A percentile compares a stretch with the other conserved stretches of the same genome.
Evolutionary conservation across 2,888 invertebrate genomes (phyloP).

Genomic region (Thumatha senex): DNA sequence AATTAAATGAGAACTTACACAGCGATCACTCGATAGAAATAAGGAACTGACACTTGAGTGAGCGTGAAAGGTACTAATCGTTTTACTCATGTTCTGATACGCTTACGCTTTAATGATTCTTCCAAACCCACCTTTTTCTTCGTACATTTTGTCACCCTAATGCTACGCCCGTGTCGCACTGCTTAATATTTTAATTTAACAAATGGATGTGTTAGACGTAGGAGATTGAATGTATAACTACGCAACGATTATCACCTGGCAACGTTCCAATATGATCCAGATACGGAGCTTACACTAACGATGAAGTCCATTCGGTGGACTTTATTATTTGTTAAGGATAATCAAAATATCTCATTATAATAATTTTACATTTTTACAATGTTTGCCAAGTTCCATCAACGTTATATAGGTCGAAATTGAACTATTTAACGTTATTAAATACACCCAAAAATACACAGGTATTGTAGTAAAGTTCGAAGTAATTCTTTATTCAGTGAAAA

Average conservation of each 20-base stretch:
- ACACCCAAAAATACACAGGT: slow-evolving; percentile 4
- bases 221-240: slow-evolving; percentile 64
- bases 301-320: slow-evolving; percentile 48
- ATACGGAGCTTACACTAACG: slow-evolving; percentile 47
- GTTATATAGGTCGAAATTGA: slow-evolving; percentile 11
- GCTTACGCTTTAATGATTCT: too few relatives aligned
- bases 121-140: not conserved
- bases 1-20: too few relatives aligned
- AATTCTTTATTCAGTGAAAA: slow-evolving; percentile 15
- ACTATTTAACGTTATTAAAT: slow-evolving; percentile 13
- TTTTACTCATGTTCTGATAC: too few relatives aligned
- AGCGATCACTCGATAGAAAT: too few relatives aligned
- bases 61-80: too few relatives aligned
- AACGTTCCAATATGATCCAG: slow-evolving; percentile 51
- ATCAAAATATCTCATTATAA: slow-evolving; percentile 15
- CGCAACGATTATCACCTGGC: slow-evolving; percentile 73
- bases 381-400: slow-evolving; percentile 18
- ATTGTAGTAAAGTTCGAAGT: slow-evolving; percentile 23
- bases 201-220: slow-evolving; percentile 22
- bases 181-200: slow-evolving; percentile 7
- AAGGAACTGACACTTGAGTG: too few relatives aligned
- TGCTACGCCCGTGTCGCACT: not conserved
- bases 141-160: not conserved
- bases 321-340: slow-evolving; percentile 14
- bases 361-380: slow-evolving; percentile 16